phyloP scores from a whole-genome alignment of 2,113 vertebrate genomes.

The Lepus timidus region DNA sequence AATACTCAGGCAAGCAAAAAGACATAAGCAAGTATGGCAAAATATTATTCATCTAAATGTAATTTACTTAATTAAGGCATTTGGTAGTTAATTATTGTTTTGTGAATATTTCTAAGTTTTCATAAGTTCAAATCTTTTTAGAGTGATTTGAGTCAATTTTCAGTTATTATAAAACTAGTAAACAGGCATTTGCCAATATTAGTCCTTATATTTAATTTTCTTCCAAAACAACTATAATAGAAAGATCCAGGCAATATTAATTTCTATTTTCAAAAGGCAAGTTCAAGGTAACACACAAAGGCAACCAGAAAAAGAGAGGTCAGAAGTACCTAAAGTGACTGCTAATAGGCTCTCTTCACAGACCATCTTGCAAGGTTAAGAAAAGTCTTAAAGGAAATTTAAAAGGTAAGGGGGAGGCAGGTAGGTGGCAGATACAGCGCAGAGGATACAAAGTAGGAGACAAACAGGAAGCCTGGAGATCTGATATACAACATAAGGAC shows the following conservation, averaged over 20 bases:
- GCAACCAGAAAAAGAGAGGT: neutral
- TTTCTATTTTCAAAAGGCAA: neutral
- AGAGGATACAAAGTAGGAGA: neutral
- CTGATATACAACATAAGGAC: neutral
- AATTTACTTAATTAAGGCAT: neutral
- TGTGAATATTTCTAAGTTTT: constrained; percentile 32
- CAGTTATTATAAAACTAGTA: constrained; percentile 16
- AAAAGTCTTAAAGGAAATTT: neutral
- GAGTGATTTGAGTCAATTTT: constrained; percentile 31
- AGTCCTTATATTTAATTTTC: neutral
- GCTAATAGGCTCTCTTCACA: neutral
- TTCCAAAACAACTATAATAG: constrained; percentile 7
- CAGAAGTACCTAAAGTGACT: neutral
- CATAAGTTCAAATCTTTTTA: neutral
- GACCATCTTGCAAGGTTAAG: neutral
- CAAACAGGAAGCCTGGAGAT: neutral
- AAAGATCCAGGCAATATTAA: constrained; percentile 29
- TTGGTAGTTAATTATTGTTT: neutral
- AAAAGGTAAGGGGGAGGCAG: neutral
- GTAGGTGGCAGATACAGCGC: neutral
- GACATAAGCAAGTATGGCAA: neutral
- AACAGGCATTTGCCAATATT: constrained; percentile 2
- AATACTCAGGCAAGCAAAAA: neutral
- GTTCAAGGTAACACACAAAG: neutral
- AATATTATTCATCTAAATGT: neutral